Evolutionary conservation across 2,888 invertebrate genomes (phyloP), one percentile per base, ranked within the genome.

Genomic region (Sarcophaga caerulescens): DNA sequence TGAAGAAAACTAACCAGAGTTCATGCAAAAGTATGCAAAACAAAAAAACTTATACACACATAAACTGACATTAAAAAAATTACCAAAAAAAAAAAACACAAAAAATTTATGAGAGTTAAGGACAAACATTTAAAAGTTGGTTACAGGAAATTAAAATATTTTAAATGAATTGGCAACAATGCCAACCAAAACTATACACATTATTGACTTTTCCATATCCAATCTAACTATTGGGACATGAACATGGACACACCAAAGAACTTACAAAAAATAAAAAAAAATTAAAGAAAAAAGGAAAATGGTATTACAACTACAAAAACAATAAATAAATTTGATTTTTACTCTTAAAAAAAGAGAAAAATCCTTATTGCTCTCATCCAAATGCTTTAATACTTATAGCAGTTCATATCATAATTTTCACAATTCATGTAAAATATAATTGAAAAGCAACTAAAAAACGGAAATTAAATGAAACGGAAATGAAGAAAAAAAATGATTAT

Each of bases 81-180:
- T 35, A 1, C 5, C 0, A 47, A 63, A 63, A 63, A 35, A 14
- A 80, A 45, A 59, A 70, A 66, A 63, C 10, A 66, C 47, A 62
- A 5, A 35, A 35, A 76, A 77, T 71, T 82, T 82, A 76, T 71
- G 76, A 71, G 47, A 71, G 70, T 69, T 71, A 77, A 76, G 76
- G 65, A 85, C 68, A 84, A 80, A 80, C 52, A 81, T 78, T 75
- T 75, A 65, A 75, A 81, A 85, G 75, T 82, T 85, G 60, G 63
- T 75, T 79, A 60, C 79, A 78, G 85, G 85, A 85, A 85, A 85
- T 79, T 85, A 82, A 82, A 79, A 82, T 68, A 82, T 85, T 85
- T 62, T 75, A 82, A 82, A 82, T 82, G 79, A 85, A 71, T 85
- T 75, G 78, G 82, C 82, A 77, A 52, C 60, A 57, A 66, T 77